phyloP scores from a whole-genome alignment of 2,113 vertebrate species.

The Centropus bengalensis region DNA sequence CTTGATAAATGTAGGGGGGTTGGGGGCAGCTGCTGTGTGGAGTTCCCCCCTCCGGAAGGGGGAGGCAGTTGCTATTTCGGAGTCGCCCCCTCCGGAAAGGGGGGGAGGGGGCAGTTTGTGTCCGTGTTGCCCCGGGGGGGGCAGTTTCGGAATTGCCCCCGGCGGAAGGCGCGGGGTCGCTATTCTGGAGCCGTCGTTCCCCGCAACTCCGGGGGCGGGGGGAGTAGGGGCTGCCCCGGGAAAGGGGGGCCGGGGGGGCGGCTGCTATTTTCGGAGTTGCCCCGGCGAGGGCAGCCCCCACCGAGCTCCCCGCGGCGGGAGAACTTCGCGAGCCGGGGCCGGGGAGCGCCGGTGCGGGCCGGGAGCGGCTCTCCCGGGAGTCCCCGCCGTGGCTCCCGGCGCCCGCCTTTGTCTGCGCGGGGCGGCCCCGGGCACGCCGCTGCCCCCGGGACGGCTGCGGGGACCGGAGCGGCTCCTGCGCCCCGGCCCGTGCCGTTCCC shows the following conservation, averaged over 20 bases:
- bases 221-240: neutral
- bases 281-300: no score
- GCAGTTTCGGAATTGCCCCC: neutral
- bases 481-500: neutral
- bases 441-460: no score
- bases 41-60: no score
- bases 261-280: neutral
- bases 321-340: neutral
- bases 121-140: neutral
- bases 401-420: slow-evolving; percentile 34
- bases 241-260: no score
- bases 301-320: neutral
- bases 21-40: no score
- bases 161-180: no score
- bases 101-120: neutral
- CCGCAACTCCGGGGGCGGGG: neutral
- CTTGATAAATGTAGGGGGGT: no score
- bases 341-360: neutral
- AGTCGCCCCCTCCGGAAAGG: neutral
- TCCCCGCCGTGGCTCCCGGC: no score
- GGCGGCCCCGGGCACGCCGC: no score
- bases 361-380: neutral
- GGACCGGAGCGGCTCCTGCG: neutral
- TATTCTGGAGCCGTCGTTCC: no score
- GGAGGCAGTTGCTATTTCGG: neutral